Base-by-base conservation (phyloP, 1,140 invertebrate species). In the Schlechtendalia chinensis region DNA sequence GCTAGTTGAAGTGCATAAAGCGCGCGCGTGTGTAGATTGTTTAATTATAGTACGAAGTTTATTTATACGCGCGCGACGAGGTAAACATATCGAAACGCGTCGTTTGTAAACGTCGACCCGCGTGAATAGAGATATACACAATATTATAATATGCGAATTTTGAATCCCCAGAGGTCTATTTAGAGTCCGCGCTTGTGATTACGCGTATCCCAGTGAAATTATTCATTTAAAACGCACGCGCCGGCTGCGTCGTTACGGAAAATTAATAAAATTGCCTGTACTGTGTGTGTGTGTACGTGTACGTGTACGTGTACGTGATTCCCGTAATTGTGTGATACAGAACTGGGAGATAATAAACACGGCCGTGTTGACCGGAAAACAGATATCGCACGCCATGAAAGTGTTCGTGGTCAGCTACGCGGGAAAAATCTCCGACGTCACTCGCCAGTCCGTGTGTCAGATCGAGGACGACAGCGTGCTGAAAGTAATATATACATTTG, bases 281-380 rank as follows among this genome's bases (percentile, higher is more conserved):
- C n/a, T n/a, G n/a, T n/a, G n/a, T n/a, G n/a, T n/a, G n/a, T n/a
- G n/a, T n/a, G n/a, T n/a, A n/a, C n/a, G n/a, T n/a, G n/a, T n/a
- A n/a, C n/a, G n/a, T n/a, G n/a, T n/a, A n/a, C n/a, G n/a, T n/a
- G n/a, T n/a, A n/a, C n/a, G n/a, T n/a, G n/a, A n/a, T n/a, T n/a
- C n/a, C n/a, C n/a, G n/a, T n/a, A n/a, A n/a, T n/a, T n/a, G n/a
- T n/a, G n/a, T n/a, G n/a, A n/a, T n/a, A n/a, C 87, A 98, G 95
- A 96, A 95, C 85, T 95, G 93, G 91, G 95, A 97, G 86, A 90
- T 99, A 19, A 89, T 99, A 86, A 99, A 99, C 87, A 96, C 95
- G 5, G 97, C 97, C 0, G 93, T 98, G 80, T 87, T 99, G 83
- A 98, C 96, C 0, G 96, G 96, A 1, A 91, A 93, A 53, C 95